A percentile compares a stretch with the other conserved stretches of the same genome.
Conservation (phyloP, 37 sponge, comb jelly and placozoan species). For the Oscarella lobularis region DNA sequence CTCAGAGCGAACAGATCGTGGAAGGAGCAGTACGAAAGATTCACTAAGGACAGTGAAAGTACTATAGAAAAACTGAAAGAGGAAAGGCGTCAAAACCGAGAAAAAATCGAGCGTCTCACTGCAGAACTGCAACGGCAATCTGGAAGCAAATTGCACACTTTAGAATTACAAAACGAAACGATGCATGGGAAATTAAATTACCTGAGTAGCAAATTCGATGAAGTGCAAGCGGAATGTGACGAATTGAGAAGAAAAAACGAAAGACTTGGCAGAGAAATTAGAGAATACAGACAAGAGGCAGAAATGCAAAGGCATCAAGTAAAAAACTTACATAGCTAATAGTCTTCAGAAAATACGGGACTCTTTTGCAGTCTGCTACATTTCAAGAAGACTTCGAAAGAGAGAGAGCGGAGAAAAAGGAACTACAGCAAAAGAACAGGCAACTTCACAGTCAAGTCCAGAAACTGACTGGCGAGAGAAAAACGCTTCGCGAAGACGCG, state of each 20-base stretch:
- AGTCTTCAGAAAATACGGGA: too few species aligned
- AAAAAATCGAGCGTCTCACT: not conserved
- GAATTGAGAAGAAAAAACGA: not conserved
- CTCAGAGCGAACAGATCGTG: not conserved
- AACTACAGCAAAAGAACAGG: too few species aligned
- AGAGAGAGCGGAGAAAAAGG: too few species aligned
- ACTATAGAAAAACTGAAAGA: not conserved
- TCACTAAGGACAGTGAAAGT: not conserved
- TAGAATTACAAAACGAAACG: not conserved
- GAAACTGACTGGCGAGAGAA: too few species aligned
- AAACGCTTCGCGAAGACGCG: too few species aligned
- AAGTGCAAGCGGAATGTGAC: not conserved
- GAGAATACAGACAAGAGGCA: not conserved
- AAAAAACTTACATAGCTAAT: too few species aligned
- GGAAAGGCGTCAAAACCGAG: not conserved
- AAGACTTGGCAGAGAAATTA: not conserved
- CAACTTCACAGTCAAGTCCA: too few species aligned
- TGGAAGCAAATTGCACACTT: not conserved
- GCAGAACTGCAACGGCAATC: not conserved
- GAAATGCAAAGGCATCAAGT: too few species aligned
- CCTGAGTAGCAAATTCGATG: not conserved
- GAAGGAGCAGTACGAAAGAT: not conserved
- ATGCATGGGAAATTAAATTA: not conserved
- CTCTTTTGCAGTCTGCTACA: too few species aligned
- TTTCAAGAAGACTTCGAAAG: too few species aligned